Evolutionary conservation across 2,888 invertebrate genomes (phyloP).

Genomic region (Torymus texanus): DNA sequence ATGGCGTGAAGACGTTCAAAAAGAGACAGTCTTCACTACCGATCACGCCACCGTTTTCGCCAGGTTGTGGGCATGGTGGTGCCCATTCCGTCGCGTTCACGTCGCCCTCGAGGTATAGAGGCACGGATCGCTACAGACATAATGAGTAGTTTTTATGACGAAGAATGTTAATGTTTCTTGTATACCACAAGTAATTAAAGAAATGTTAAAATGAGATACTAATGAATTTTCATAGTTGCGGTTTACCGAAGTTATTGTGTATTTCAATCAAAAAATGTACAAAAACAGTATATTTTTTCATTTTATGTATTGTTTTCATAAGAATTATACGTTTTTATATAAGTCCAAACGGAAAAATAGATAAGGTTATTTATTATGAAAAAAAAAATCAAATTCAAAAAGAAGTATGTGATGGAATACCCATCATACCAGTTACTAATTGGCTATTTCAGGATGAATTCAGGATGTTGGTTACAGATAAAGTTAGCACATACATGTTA

Average conservation of each 20-base stretch:
- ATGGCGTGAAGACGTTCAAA: constrained; percentile 85
- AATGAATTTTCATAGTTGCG: too few species aligned
- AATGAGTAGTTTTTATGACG: too few species aligned
- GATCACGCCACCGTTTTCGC: constrained; percentile 69
- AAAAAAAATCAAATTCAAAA: background rate
- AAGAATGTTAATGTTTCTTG: too few species aligned
- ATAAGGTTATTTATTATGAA: background rate
- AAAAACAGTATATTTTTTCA: too few species aligned
- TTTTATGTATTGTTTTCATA: too few species aligned
- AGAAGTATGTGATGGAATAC: background rate
- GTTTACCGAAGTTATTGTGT: too few species aligned
- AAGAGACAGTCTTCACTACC: constrained; percentile 84
- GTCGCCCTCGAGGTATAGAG: constrained; percentile 77
- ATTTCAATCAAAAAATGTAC: too few species aligned
- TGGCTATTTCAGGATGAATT: constrained; percentile 15
- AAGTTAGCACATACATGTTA: too few species aligned
- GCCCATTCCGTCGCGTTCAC: constrained; percentile 79
- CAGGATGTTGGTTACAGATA: constrained; percentile 28
- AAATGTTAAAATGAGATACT: too few species aligned
- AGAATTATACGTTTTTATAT: too few species aligned
- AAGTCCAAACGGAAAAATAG: background rate
- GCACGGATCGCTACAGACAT: constrained; percentile 76
- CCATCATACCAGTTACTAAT: constrained; percentile 3
- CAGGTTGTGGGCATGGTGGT: constrained; percentile 80
- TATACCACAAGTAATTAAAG: too few species aligned